Evolutionary conservation across 2,797 vertebrate species (phyloP).

Genomic region (Xiphophorus birchmanni): DNA sequence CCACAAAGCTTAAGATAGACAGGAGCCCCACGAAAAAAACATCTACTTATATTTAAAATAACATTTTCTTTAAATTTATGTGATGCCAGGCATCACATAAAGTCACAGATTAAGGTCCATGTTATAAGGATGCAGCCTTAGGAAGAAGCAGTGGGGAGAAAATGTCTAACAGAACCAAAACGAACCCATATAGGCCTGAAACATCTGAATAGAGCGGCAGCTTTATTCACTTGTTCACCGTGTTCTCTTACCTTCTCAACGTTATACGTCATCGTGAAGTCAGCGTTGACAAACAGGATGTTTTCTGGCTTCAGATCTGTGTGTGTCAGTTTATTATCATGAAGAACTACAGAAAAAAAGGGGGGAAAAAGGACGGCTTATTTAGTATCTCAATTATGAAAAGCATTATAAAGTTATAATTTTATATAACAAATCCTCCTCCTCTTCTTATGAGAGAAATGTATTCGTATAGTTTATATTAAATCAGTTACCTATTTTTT

Average conservation of each 20-base stretch:
- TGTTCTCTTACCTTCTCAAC: conserved; percentile 89
- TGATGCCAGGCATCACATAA: not conserved
- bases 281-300: conserved; percentile 96
- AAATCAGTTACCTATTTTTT: not conserved
- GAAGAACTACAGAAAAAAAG: conserved; percentile 85
- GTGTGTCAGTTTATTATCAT: conserved; percentile 97
- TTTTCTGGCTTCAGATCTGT: conserved; percentile 99
- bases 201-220: not conserved
- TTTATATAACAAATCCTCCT: not conserved
- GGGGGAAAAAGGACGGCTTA: not conserved
- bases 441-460: not conserved
- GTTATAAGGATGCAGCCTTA: not conserved
- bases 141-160: not conserved
- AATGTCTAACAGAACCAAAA: not conserved
- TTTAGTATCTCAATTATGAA: conserved; percentile 3
- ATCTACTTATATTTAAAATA: not conserved
- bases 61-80: not conserved
- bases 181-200: not conserved
- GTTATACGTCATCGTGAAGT: conserved; percentile 95
- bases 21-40: too few species aligned
- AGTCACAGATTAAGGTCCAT: not conserved
- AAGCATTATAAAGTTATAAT: not conserved
- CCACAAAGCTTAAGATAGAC: not conserved
- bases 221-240: not conserved
- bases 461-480: not conserved